Percentiles rank a stretch among this genome's conserved stretches.
These are phyloP conservation scores for Bombyx huttoni DNA, from an alignment of 2,888 invertebrate species.

Conservation along the genomic window DNA sequence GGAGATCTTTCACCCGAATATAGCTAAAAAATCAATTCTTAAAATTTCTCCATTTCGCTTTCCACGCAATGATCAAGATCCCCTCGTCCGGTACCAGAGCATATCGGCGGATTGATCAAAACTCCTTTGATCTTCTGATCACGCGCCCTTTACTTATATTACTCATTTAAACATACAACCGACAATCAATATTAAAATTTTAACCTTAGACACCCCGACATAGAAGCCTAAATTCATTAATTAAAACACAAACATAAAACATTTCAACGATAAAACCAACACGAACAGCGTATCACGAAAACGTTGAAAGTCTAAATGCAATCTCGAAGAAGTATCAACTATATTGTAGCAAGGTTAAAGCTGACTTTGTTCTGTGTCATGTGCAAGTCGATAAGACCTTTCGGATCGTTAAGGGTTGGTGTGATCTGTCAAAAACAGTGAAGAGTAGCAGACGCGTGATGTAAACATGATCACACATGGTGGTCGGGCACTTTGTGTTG, in stretches of 20 bases:
- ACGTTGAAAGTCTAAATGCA: conserved; percentile 3
- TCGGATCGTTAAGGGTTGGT: conserved; percentile 17
- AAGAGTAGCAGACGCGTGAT: conserved; percentile 57
- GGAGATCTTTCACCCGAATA: too few species aligned
- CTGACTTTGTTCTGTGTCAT: conserved; percentile 4
- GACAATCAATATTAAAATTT: conserved; percentile 4
- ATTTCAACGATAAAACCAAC: conserved; percentile 10
- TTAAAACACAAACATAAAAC: conserved; percentile 5
- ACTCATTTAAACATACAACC: conserved; percentile 26
- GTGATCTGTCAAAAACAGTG: conserved; percentile 57
- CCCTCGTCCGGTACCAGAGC: conserved; percentile 24
- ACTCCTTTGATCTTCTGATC: conserved; percentile 62
- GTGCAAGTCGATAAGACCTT: conserved; percentile 6
- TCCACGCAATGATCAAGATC: conserved; percentile 40
- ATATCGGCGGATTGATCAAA: conserved; percentile 50
- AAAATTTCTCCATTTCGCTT: too few species aligned
- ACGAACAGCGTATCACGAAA: conserved; percentile 6
- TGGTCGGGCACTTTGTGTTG: conserved; percentile 14
- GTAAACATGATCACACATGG: conserved; percentile 50
- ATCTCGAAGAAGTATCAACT: conserved; percentile 7
- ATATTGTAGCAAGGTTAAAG: background rate
- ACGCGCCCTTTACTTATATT: conserved; percentile 64
- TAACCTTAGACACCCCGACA: conserved; percentile 6
- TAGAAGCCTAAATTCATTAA: conserved; percentile 6
- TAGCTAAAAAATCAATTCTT: too few species aligned